These are phyloP conservation scores for Alitta virens DNA, from an alignment of 2,888 invertebrate genomes.

Conservation along the genomic window DNA sequence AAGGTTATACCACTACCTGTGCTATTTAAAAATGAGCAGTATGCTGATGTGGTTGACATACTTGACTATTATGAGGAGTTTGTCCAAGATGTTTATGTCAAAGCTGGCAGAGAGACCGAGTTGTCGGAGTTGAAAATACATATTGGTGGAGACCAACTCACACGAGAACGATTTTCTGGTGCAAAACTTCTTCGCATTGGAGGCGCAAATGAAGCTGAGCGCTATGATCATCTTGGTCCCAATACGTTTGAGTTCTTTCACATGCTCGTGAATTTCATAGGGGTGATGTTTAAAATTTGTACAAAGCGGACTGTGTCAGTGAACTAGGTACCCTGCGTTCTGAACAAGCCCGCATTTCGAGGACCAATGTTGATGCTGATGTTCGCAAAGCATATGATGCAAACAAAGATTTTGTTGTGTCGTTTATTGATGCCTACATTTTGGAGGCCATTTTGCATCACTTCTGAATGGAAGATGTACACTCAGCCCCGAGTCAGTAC, in stretches of 20 bases:
- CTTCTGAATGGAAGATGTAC: slow-evolving; percentile 22
- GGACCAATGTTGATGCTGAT: slow-evolving; percentile 22
- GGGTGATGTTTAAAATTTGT: slow-evolving; percentile 21
- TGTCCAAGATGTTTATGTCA: slow-evolving; percentile 5
- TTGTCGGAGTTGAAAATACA: slow-evolving; percentile 13
- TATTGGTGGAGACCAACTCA: slow-evolving; percentile 29
- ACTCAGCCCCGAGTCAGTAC: no score
- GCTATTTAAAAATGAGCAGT: slow-evolving; percentile 7
- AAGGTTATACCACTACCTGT: neutral
- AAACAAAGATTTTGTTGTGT: slow-evolving; percentile 27
- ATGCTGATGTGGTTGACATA: slow-evolving; percentile 27
- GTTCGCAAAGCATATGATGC: slow-evolving; percentile 24
- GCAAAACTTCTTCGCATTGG: slow-evolving; percentile 3
- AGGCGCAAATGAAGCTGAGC: neutral
- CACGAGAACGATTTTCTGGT: slow-evolving; percentile 24
- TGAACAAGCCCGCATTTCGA: slow-evolving; percentile 18
- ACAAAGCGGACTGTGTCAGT: slow-evolving; percentile 15
- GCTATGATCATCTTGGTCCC: slow-evolving; percentile 21
- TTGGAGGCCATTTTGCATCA: slow-evolving; percentile 21
- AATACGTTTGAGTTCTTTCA: slow-evolving; percentile 28
- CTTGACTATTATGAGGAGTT: slow-evolving; percentile 25
- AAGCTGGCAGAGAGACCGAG: neutral
- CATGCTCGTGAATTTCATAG: slow-evolving; percentile 24
- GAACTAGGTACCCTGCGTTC: slow-evolving; percentile 24
- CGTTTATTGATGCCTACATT: slow-evolving; percentile 22